phyloP scores from a whole-genome alignment of 2,113 vertebrate genomes.

The Emberiza fucata region DNA sequence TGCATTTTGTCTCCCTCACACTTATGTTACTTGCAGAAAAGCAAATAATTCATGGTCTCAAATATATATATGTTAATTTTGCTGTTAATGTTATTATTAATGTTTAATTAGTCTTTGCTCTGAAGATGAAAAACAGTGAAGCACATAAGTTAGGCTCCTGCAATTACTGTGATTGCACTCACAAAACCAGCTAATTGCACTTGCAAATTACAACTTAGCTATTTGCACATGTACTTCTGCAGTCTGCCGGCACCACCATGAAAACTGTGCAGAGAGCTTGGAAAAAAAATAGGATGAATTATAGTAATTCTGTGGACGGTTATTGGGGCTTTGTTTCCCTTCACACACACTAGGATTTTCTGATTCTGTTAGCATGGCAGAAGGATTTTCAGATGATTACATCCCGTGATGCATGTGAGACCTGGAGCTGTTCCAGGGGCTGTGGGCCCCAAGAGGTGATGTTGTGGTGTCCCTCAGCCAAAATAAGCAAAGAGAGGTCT shows the following conservation, averaged over 20 bases:
- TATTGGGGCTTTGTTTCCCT: slow-evolving; percentile 19
- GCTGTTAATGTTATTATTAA: slow-evolving; percentile 66
- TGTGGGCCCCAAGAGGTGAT: fast-evolving
- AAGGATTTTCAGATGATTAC: background rate
- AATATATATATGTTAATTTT: slow-evolving; percentile 64
- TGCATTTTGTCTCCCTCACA: slow-evolving; percentile 28
- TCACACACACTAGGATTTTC: background rate
- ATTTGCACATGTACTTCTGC: slow-evolving; percentile 60
- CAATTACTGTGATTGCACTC: slow-evolving; percentile 69
- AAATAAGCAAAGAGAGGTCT: background rate
- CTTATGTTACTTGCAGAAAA: slow-evolving; percentile 22
- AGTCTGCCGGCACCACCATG: slow-evolving; percentile 34
- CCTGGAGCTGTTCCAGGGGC: background rate
- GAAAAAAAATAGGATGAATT: slow-evolving; percentile 33
- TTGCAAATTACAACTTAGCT: slow-evolving; percentile 68
- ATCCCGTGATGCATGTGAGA: fast-evolving
- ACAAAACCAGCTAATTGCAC: slow-evolving; percentile 69
- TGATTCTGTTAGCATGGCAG: background rate
- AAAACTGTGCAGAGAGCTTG: slow-evolving; percentile 19
- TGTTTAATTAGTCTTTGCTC: slow-evolving; percentile 69
- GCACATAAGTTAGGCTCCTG: slow-evolving; percentile 56
- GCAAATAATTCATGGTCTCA: slow-evolving; percentile 63
- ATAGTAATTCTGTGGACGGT: slow-evolving; percentile 11
- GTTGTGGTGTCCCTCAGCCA: fast-evolving
- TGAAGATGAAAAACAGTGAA: slow-evolving; percentile 61